These are phyloP conservation scores for Oceanites oceanicus DNA, from an alignment of 2,113 vertebrate genomes.

Conservation along the genomic window DNA sequence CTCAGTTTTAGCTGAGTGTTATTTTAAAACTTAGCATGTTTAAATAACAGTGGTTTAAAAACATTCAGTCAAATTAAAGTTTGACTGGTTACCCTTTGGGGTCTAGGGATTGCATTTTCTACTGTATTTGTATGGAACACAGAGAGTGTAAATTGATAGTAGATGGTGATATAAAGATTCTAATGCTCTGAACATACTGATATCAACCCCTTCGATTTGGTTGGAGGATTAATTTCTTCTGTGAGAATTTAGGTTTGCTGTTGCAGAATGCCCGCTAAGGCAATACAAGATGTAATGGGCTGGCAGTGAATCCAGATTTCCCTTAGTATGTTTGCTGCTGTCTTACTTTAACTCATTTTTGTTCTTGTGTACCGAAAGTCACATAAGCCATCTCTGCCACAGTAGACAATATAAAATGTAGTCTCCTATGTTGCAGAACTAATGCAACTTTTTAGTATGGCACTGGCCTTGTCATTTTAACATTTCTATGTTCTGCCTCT, in stretches of 20 bases:
- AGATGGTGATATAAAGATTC: background rate
- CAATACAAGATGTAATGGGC: background rate
- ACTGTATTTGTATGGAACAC: background rate
- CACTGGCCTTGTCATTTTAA: background rate
- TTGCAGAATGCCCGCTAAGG: background rate
- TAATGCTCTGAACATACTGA: background rate
- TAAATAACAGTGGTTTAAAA: background rate
- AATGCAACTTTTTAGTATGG: background rate
- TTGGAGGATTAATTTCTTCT: background rate
- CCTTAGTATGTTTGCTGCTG: background rate
- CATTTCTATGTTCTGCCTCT: background rate
- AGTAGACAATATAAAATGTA: background rate
- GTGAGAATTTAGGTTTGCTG: background rate
- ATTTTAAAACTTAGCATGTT: background rate
- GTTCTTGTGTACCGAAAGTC: background rate
- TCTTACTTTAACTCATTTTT: background rate
- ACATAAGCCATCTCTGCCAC: background rate
- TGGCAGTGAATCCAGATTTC: background rate
- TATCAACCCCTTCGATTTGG: background rate
- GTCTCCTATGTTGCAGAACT: background rate
- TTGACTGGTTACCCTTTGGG: background rate
- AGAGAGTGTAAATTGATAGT: background rate
- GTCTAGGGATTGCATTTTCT: background rate
- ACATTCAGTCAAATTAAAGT: background rate
- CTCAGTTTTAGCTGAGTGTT: background rate